Conservation (phyloP, 2,113 vertebrate species). For the Gymnocephalus cernua region DNA sequence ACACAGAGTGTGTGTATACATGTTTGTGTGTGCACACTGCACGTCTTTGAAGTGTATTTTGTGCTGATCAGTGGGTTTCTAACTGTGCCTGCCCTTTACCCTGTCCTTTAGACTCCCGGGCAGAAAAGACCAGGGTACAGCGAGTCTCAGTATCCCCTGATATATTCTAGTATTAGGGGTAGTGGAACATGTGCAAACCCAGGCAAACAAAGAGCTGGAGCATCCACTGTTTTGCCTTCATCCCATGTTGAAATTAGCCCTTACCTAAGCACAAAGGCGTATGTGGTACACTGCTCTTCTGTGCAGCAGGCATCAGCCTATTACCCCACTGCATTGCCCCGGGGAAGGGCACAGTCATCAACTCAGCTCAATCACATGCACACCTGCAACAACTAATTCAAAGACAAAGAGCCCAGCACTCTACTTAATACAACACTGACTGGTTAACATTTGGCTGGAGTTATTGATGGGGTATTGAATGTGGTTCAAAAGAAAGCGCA, state of each 20-base stretch:
- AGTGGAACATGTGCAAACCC: slow-evolving; percentile 67
- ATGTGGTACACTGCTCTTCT: slow-evolving; percentile 50
- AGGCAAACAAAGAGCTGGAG: slow-evolving; percentile 62
- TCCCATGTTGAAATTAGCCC: slow-evolving; percentile 56
- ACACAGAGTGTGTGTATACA: neutral
- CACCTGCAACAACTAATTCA: slow-evolving; percentile 64
- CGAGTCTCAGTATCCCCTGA: slow-evolving; percentile 35
- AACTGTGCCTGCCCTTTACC: slow-evolving; percentile 41
- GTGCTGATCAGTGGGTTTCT: slow-evolving; percentile 63
- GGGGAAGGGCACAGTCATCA: slow-evolving; percentile 66
- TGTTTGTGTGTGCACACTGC: slow-evolving; percentile 3
- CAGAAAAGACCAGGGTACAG: slow-evolving; percentile 34
- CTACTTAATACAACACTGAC: slow-evolving; percentile 30
- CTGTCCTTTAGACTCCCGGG: slow-evolving; percentile 29
- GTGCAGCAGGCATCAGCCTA: slow-evolving; percentile 42
- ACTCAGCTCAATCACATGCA: slow-evolving; percentile 51
- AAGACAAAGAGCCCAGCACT: slow-evolving; percentile 50
- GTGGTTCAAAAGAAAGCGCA: slow-evolving; percentile 39
- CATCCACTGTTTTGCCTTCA: slow-evolving; percentile 28
- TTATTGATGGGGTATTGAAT: slow-evolving; percentile 56
- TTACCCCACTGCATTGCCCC: slow-evolving; percentile 46
- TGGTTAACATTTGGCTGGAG: slow-evolving; percentile 34
- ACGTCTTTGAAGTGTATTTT: slow-evolving; percentile 62
- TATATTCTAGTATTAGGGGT: slow-evolving; percentile 43
- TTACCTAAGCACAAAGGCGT: slow-evolving; percentile 61